Conservation (phyloP, 2,888 invertebrate species). For the Atrina japonica region DNA sequence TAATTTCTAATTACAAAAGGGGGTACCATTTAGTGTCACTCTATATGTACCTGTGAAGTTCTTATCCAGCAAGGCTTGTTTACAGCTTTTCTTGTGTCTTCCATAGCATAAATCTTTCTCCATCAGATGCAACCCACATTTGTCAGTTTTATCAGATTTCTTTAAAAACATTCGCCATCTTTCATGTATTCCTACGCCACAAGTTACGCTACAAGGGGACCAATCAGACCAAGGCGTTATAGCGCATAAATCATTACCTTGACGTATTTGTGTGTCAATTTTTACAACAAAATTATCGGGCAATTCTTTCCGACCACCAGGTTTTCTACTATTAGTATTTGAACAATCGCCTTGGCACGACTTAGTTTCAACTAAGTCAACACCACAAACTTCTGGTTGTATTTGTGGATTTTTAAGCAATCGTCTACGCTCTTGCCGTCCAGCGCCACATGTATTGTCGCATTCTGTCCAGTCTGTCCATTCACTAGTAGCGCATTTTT, state of each 20-base stretch:
- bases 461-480: constrained; percentile 83
- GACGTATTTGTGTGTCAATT: constrained; percentile 57
- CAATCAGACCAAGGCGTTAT: constrained; percentile 91
- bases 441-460: constrained; percentile 82
- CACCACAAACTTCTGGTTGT: constrained; percentile 70
- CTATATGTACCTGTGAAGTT: constrained; percentile 78
- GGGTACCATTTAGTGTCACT: too few relatives aligned
- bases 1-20: too few relatives aligned
- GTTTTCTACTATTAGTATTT: constrained; percentile 49
- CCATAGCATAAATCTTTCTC: constrained; percentile 74
- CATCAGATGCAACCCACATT: constrained; percentile 68
- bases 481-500: constrained; percentile 83
- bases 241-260: constrained; percentile 80
- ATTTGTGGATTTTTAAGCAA: constrained; percentile 70
- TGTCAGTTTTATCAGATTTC: constrained; percentile 61
- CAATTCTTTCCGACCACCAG: constrained; percentile 52
- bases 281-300: constrained; percentile 67
- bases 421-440: constrained; percentile 85
- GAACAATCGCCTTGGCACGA: constrained; percentile 74
- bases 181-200: constrained; percentile 86
- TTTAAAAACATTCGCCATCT: constrained; percentile 72
- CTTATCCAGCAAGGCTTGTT: constrained; percentile 77
- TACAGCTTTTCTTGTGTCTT: too few relatives aligned
- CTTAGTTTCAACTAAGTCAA: constrained; percentile 72
- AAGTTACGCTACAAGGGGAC: constrained; percentile 90